Evolutionary conservation across 92 coral and sea anemone species (phyloP).

Genomic region (Phenganax subtilis): DNA sequence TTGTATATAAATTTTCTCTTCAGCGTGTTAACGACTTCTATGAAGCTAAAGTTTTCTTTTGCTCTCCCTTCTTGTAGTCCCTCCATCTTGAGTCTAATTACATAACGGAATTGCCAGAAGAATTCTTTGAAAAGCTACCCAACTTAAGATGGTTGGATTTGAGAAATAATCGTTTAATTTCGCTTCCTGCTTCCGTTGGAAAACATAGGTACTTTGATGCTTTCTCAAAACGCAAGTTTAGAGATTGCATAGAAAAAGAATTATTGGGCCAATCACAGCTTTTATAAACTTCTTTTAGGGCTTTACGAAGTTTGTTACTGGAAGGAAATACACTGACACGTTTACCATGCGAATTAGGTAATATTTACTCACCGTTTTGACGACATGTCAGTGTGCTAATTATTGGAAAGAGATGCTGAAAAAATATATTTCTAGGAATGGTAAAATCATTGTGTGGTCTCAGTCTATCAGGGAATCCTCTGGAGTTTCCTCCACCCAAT

Average conservation of each 20-base stretch:
- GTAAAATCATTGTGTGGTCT: constrained; percentile 71
- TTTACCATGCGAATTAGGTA: constrained; percentile 84
- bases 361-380: constrained; percentile 8
- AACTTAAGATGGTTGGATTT: constrained; percentile 92
- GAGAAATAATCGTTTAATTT: constrained; percentile 70
- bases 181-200: constrained; percentile 68
- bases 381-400: neutral
- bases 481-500: constrained; percentile 73
- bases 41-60: neutral
- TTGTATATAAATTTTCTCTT: neutral
- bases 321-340: constrained; percentile 76
- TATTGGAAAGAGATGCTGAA: neutral
- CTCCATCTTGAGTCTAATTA: constrained; percentile 82
- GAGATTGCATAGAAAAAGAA: neutral
- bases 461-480: constrained; percentile 74
- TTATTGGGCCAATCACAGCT: neutral
- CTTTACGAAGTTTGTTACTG: constrained; percentile 69
- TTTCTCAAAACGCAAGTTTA: neutral
- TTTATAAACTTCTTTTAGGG: constrained; percentile 43
- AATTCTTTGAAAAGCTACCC: constrained; percentile 70
- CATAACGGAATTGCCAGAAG: constrained; percentile 66
- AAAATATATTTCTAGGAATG: constrained; percentile 51
- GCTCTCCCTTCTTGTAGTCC: constrained; percentile 52
- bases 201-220: constrained; percentile 69
- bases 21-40: neutral